These are phyloP conservation scores for Halictus quadricinctus DNA, from an alignment of 2,888 invertebrate genomes.

Conservation along the genomic window DNA sequence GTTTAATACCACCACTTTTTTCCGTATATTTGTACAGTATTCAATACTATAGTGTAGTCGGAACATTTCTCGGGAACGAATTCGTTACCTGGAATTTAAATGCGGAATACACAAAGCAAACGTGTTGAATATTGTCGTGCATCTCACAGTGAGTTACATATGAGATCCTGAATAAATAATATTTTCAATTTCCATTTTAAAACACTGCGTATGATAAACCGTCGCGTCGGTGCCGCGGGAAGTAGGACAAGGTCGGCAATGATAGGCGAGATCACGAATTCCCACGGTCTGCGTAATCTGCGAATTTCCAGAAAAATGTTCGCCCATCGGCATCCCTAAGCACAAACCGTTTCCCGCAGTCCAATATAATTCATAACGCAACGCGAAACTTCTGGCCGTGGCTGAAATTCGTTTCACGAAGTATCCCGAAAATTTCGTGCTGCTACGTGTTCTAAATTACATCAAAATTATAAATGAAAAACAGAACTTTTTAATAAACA, in stretches of 20 bases:
- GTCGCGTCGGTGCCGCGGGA: not conserved
- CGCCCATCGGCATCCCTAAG: not conserved
- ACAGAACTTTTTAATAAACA: not conserved
- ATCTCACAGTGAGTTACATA: not conserved
- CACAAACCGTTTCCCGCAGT: not conserved
- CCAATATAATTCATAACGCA: not conserved
- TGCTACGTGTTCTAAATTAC: not conserved
- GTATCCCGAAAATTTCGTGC: not conserved
- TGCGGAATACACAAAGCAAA: not conserved
- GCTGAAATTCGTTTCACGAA: not conserved
- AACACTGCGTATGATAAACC: constrained; percentile 11
- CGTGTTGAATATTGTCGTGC: constrained; percentile 8
- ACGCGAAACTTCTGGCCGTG: not conserved
- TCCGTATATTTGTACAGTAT: not conserved
- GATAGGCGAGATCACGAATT: constrained; percentile 10
- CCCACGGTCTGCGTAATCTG: not conserved
- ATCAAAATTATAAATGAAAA: not conserved
- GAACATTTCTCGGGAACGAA: not conserved
- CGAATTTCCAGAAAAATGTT: constrained; percentile 6
- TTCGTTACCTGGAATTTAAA: not conserved
- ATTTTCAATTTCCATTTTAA: constrained; percentile 16
- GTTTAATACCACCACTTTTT: not conserved
- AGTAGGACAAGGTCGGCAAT: constrained; percentile 13
- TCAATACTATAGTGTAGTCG: not conserved
- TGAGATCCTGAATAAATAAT: constrained; percentile 9